Evolutionary conservation across 2,797 vertebrate genomes (phyloP).

Genomic region (Siniperca undulata): DNA sequence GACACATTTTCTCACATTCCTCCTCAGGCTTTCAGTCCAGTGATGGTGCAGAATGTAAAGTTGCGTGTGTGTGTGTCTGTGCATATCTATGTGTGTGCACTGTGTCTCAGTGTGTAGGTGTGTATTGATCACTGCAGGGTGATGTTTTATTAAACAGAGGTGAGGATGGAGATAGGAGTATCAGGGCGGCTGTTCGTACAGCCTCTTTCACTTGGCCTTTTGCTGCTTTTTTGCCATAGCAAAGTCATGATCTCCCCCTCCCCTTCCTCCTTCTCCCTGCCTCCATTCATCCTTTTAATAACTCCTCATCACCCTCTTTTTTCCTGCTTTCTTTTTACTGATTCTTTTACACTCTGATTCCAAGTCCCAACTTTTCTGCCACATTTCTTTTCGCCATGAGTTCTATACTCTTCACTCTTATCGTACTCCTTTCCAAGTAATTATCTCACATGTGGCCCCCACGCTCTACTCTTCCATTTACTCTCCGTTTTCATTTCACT

Average conservation of each 20-base stretch:
- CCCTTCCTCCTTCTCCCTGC: background rate
- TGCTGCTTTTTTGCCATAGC: background rate
- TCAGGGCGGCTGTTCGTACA: slow-evolving; percentile 40
- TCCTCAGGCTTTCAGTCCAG: slow-evolving; percentile 20
- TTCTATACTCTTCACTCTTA: slow-evolving; percentile 11
- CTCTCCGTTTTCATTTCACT: slow-evolving; percentile 10
- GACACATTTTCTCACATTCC: slow-evolving; percentile 33
- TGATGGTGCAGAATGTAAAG: slow-evolving; percentile 57
- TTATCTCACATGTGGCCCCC: slow-evolving; percentile 20
- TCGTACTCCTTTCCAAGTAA: slow-evolving; percentile 35
- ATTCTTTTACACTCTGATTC: slow-evolving; percentile 13
- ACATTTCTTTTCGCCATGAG: background rate
- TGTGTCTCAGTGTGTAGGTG: slow-evolving; percentile 41
- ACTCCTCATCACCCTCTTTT: background rate
- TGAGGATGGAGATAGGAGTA: slow-evolving; percentile 34
- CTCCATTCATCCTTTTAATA: slow-evolving; percentile 30
- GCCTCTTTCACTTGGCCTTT: slow-evolving; percentile 32
- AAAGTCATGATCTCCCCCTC: slow-evolving; percentile 8
- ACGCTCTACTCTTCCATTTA: slow-evolving; percentile 15
- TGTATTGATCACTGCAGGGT: slow-evolving; percentile 61
- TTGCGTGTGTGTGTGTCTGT: background rate
- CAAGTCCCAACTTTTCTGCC: slow-evolving; percentile 15
- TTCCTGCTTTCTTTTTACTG: background rate
- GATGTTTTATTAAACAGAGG: slow-evolving; percentile 80
- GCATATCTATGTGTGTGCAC: slow-evolving; percentile 33